Evolutionary conservation across 2,113 vertebrate genomes (phyloP), one percentile per base, ranked within the genome.

Genomic region (Vulpes ferrilata): DNA sequence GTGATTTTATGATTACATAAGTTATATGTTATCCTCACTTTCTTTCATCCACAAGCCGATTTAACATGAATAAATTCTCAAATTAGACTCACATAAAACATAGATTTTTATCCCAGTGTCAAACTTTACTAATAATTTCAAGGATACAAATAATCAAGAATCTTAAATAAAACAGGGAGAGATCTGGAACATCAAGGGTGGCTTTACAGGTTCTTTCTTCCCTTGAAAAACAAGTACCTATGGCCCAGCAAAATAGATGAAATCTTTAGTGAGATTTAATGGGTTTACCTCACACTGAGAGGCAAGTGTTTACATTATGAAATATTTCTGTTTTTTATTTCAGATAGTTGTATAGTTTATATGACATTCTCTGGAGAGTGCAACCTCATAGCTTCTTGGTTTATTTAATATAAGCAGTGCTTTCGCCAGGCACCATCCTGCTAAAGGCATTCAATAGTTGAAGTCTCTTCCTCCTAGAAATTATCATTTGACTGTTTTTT

Each of bases 351-450:
- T 43, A 62, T 53, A 84, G 7, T 89, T 71, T 76, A 73, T 60
- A 51, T 73, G 25, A 53, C 25, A 90, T 88, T 92, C 23, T 88
- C 16, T 30, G 90, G 38, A 62, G 1, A 59, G 3, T 62, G 2
- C 53, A 90, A 87, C 12, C 20, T 79, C n/a, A 83, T 17, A 51
- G 3, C 81, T 87, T 69, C 13, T 89, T 35, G 13, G 7, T 86
- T 96, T 97, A 83, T 71, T 95, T 88, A 81, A 48, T 60, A 59
- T 23, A 81, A 90, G 12, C 53, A 82, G 30, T 73, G 19, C 2
- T 69, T 88, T 96, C 88, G 51, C 32, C 4, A 82, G 10, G 32
- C 2, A 79, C 22, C 25, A 83, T 89, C 17, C 20, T 94, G 57
- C 71, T 94, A 55, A 91, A 71, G 11, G 2, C 59, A 62, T 83